Base-by-base conservation (phyloP, 2,797 vertebrate species). In the Oreortyx pictus region DNA sequence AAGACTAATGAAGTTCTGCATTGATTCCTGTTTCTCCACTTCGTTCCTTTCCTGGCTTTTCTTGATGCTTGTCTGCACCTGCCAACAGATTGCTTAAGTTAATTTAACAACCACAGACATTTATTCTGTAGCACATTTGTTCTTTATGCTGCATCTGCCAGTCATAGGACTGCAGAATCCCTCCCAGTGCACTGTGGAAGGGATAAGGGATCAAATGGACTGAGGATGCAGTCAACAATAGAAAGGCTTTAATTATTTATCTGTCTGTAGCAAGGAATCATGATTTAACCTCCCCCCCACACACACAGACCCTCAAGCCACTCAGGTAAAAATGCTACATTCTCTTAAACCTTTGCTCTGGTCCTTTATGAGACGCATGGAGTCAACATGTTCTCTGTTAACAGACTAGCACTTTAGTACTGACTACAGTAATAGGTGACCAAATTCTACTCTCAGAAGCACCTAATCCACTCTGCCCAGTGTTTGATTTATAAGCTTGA, bases 251-350 rank as follows among this genome's bases (percentile, higher is more conserved):
- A 94, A 82, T 33, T 82, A 76, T 60, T 82, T 49, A 82, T 77
- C 60, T 86, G 22, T 88, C 82, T 84, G 83, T 61, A 86, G 56
- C 50, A 82, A 84, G 68, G 91, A 68, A 18, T 35, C 31, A 82
- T 83, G 72, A 52, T 91, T 91, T 93, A 86, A 71, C 91, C 94
- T n/a, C 92, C 47, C n/a, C n/a, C 44, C 17, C 15, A 57, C 50
- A 20, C 15, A 57, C 50, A 85, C 14, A 73, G 59, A 79, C 35
- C 29, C 92, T 71, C 66, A 93, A 93, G 70, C 83, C 76, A 72
- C 92, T 97, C 93, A 83, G 89, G 93, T 89, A 92, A 93, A 95
- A 95, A 85, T 68, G 61, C 60, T 78, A 67, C 70, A 88, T 95
- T 95, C 94, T 95, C 62, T 76, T 87, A 94, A 87, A 85, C 43